Conservation (phyloP, 64 coral and sea anemone species). For the Montipora cactus region DNA sequence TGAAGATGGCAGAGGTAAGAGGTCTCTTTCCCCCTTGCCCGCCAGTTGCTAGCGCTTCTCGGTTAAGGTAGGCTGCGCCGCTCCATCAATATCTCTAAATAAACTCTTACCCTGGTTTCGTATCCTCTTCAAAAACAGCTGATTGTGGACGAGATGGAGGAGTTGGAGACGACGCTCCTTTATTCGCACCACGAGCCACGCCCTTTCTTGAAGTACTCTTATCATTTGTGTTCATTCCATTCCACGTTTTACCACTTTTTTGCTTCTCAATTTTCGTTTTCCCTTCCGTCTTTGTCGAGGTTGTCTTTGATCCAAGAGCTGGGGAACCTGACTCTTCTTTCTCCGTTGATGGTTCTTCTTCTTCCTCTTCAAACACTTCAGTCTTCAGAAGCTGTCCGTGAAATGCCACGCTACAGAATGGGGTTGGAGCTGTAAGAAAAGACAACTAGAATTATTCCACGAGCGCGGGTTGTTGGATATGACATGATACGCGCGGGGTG, state of each 20-base stretch:
- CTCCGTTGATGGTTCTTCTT: constrained; percentile 26
- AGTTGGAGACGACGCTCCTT: neutral
- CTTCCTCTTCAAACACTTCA: constrained; percentile 54
- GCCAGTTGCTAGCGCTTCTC: no score
- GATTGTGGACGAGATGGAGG: neutral
- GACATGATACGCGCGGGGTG: no score
- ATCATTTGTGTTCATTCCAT: neutral
- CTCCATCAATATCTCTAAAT: neutral
- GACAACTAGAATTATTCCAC: neutral
- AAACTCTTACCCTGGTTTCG: constrained; percentile 1
- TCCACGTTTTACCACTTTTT: neutral
- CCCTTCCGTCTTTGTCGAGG: constrained; percentile 20
- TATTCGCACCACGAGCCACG: constrained; percentile 3
- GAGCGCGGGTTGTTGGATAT: no score
- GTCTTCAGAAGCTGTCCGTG: constrained; percentile 71
- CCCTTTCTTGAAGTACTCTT: neutral
- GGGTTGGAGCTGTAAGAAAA: constrained; percentile 63
- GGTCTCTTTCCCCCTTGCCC: no score
- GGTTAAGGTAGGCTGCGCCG: no score
- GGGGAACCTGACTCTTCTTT: neutral
- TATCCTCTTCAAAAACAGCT: constrained; percentile 1
- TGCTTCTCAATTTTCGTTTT: constrained; percentile 30
- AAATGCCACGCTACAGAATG: constrained; percentile 76
- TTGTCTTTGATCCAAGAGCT: neutral
- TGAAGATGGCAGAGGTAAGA: no score